phyloP scores from a whole-genome alignment of 37 sponge, comb jelly and placozoan species.

The Hexactinellida sp. region DNA sequence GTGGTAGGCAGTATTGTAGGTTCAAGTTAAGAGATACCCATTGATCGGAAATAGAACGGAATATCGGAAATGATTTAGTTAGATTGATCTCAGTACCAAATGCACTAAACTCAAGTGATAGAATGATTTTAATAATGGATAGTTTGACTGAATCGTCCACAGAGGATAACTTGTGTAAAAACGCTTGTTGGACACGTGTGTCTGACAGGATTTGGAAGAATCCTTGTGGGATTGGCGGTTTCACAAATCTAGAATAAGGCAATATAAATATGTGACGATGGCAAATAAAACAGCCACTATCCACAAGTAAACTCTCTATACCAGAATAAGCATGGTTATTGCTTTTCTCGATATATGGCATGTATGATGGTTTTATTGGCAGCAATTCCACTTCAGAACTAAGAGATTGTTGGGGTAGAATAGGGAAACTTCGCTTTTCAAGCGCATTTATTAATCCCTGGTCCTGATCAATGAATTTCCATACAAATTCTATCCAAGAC shows the following conservation, averaged over 20 bases:
- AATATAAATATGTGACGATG: not conserved
- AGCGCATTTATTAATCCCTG: not conserved
- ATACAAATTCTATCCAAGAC: not conserved
- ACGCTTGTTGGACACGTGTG: not conserved
- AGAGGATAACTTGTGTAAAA: not conserved
- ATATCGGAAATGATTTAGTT: not conserved
- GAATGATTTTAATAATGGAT: not conserved
- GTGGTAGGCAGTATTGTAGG: not conserved
- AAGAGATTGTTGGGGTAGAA: not conserved
- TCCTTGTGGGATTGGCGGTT: not conserved
- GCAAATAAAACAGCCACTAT: not conserved
- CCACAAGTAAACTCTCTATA: not conserved
- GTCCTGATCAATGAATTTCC: constrained; percentile 8
- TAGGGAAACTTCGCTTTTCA: not conserved
- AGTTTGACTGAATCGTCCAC: not conserved
- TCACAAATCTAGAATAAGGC: not conserved
- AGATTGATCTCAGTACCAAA: not conserved
- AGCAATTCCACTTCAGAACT: not conserved
- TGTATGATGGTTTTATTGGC: not conserved
- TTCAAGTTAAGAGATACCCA: not conserved
- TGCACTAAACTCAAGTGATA: not conserved
- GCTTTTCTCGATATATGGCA: not conserved
- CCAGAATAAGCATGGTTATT: not conserved
- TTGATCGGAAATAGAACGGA: not conserved
- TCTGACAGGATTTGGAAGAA: not conserved